These are phyloP conservation scores for Abrostola tripartita DNA, from an alignment of 2,888 invertebrate genomes.

Conservation along the genomic window DNA sequence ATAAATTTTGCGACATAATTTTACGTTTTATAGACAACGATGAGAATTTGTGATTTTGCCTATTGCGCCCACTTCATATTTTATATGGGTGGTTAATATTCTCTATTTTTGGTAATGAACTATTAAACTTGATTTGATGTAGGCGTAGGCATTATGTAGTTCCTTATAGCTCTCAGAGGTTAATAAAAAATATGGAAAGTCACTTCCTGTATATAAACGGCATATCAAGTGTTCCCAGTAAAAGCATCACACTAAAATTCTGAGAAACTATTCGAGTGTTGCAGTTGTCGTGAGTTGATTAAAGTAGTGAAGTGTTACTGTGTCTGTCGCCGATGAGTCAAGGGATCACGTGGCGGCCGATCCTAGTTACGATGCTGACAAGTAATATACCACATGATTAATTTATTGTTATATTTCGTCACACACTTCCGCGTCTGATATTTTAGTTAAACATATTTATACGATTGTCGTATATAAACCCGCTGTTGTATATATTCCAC, in stretches of 20 bases:
- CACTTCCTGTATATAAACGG: slow-evolving; percentile 41
- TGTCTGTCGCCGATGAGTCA: slow-evolving; percentile 65
- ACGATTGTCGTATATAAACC: slow-evolving; percentile 54
- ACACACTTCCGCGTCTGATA: slow-evolving; percentile 65
- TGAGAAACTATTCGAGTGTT: slow-evolving; percentile 62
- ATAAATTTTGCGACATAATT: not conserved
- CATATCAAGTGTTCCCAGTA: slow-evolving; percentile 43
- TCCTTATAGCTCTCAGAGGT: slow-evolving; percentile 19
- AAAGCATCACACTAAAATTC: slow-evolving; percentile 48
- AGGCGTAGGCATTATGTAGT: slow-evolving; percentile 22
- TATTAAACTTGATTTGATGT: slow-evolving; percentile 24
- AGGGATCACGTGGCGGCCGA: slow-evolving; percentile 52
- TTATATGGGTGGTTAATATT: slow-evolving; percentile 13
- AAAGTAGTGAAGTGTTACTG: slow-evolving; percentile 64
- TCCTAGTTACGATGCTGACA: slow-evolving; percentile 50
- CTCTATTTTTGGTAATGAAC: slow-evolving; percentile 30
- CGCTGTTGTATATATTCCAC: slow-evolving; percentile 51
- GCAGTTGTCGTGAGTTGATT: slow-evolving; percentile 64
- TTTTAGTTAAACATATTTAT: slow-evolving; percentile 56
- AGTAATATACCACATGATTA: slow-evolving; percentile 52
- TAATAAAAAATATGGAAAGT: slow-evolving; percentile 32
- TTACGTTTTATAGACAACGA: slow-evolving; percentile 1
- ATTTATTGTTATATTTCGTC: slow-evolving; percentile 53
- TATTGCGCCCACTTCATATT: slow-evolving; percentile 34
- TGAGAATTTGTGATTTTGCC: slow-evolving; percentile 14